Base-by-base conservation (phyloP, 2,888 invertebrate genomes). In the Tetropium fuscum region DNA sequence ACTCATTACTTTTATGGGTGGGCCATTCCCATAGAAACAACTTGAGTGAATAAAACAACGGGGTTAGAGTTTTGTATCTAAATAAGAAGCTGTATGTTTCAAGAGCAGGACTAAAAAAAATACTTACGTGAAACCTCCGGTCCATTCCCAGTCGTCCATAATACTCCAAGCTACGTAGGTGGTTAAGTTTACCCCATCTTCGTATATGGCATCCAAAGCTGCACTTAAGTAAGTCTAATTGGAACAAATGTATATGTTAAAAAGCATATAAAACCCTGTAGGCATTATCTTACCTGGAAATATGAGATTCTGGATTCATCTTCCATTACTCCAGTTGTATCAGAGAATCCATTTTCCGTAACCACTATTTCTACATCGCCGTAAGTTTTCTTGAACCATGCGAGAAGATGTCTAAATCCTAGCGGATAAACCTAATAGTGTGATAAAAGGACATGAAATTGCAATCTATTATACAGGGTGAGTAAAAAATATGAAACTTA, bases 321-420 rank as follows among this genome's bases (percentile, higher is more conserved):
- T 1, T 53, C 47, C 2, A 57, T 20, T n/a, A 1, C 0, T 61
- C 19, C 40, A 22, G 15, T 30, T 3, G 2, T 45, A 18, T 84
- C 83, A 1, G 86, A 81, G 78, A 82, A 83, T 0, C 87, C 87
- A 56, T 86, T 87, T 69, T 86, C 88, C 0, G 84, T 84, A 1
- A 87, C 72, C 44, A 82, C 82, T 3, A 88, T 79, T 30, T 83
- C 78, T 0, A 85, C 84, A 69, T 86, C 84, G 38, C 82, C 78
- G 30, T 70, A 67, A 18, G 40, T 59, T 67, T 72, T 53, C 61
- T 64, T 53, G 10, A 70, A 47, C 67, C 84, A 83, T 3, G 80
- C 73, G 0, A 88, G 72, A 0, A 86, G 58, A 57, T 85, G 84
- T 58, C 78, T 75, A 58, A 88, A 82, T 0, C 86, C 87, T 83